These are phyloP conservation scores for Salarias fasciatus DNA, from an alignment of 2,797 vertebrate species.

Conservation along the genomic window DNA sequence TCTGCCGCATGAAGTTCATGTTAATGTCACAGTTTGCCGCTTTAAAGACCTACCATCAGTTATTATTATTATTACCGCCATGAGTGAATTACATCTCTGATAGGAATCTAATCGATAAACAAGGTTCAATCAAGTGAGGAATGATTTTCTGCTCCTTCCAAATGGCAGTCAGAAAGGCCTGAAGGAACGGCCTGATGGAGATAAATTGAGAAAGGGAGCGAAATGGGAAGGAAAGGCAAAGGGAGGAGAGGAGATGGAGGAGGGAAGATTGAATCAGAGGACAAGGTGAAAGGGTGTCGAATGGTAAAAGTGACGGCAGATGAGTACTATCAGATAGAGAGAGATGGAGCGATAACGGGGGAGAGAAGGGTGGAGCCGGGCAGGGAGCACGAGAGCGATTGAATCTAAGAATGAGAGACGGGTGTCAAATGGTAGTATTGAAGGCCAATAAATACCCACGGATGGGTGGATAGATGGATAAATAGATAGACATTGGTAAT, in stretches of 20 bases:
- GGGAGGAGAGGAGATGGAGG: background rate
- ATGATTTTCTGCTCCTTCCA: background rate
- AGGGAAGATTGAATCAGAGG: conserved; percentile 64
- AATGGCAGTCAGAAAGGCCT: background rate
- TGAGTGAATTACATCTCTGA: background rate
- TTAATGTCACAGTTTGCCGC: background rate
- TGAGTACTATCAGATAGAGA: conserved; percentile 48
- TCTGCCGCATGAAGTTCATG: no score
- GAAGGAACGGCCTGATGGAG: conserved; percentile 10
- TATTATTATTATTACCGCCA: background rate
- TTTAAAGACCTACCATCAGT: background rate
- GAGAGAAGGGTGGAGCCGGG: conserved; percentile 3
- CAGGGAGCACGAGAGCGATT: conserved; percentile 36
- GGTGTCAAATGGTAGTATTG: conserved; percentile 36
- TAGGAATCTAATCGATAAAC: conserved; percentile 15
- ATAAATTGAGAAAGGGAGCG: conserved; percentile 10
- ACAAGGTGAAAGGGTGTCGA: conserved; percentile 60
- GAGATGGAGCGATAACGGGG: conserved; percentile 41
- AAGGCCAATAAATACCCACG: conserved; percentile 51
- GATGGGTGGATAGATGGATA: conserved; percentile 28
- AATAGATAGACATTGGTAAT: conserved; percentile 36
- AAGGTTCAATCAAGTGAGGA: conserved; percentile 11
- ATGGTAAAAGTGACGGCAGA: conserved; percentile 57
- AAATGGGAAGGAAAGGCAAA: conserved; percentile 1
- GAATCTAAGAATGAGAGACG: conserved; percentile 51